Evolutionary conservation across 2,113 vertebrate genomes (phyloP), one percentile per base, ranked within the genome.

Genomic region (Jacana jacana): DNA sequence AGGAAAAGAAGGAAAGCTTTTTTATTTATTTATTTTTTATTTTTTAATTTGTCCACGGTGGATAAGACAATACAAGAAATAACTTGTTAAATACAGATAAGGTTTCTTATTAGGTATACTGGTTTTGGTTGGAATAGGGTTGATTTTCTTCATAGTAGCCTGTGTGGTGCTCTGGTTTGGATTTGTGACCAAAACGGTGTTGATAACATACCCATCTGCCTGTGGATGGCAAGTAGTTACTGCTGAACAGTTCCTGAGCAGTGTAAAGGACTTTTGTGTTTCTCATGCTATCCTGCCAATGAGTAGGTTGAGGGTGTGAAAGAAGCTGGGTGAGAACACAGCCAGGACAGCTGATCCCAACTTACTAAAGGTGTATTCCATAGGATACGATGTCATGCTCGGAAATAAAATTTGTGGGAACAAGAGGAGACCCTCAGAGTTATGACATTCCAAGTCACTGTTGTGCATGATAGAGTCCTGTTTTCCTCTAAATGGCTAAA

Each of bases 361-460:
- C 25, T 37, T 33, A 63, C 19, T 25, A 51, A 52, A 42, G 23
- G 18, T 19, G n/a, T 61, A 35, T 52, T 28, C 19, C 37, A 42
- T 52, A 72, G 9, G 5, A 25, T 35, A 7, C 16, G 33, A 33
- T 7, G 6, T 28, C 49, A 65, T 57, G 23, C 17, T 48, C 28
- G 46, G 22, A n/a, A 48, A 55, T 33, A 73, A 75, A 75, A n/a
- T 10, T 14, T 60, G 19, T 5, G 1, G 25, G 31, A 13, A 42
- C 9, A 39, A 11, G 19, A 11, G 8, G 15, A 2, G 6, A n/a
- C 37, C 13, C 65, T 54, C 44, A 10, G 22, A n/a, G 17, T 48
- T 23, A 75, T 0, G 4, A 3, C 1, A 1, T 75, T 65, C 10
- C n/a, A 17, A 28, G 60, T 18, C 28, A 55, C 19, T 0, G 0